Base-by-base conservation (phyloP, 2,888 invertebrate genomes). In the Papilio demoleus region DNA sequence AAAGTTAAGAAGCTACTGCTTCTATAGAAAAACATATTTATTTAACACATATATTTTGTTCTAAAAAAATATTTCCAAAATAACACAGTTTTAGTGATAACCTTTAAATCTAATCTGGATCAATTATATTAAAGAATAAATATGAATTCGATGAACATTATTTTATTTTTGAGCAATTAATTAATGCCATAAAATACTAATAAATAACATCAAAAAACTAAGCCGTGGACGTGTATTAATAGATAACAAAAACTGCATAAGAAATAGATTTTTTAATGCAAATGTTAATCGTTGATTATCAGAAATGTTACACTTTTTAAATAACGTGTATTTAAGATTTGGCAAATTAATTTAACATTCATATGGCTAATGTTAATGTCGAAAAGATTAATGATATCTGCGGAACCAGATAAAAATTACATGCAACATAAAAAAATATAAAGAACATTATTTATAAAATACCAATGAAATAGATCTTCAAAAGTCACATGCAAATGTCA, bases 161-260 rank as follows among this genome's bases (percentile, higher is more conserved):
- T n/a, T n/a, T n/a, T n/a, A n/a, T n/a, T n/a, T n/a, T n/a, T n/a
- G n/a, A n/a, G n/a, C n/a, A n/a, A n/a, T 11, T 42, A 47, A 19
- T 53, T 27, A 27, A n/a, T 27, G n/a, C n/a, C 2, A 8, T 12
- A 53, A n/a, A 24, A 24, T n/a, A 8, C 14, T n/a, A 6, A 53
- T 27, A n/a, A 53, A 53, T 50, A 50, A 27, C 14, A 27, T n/a
- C 6, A 50, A 27, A 47, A 53, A 27, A n/a, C 27, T 17, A n/a
- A 56, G 9, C 31, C 53, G 31, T 31, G 8, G 2, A 27, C 31
- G 4, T 31, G 4, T 31, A 53, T 31, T n/a, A 56, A 56, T n/a
- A 31, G 27, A 50, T 53, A n/a, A 50, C 6, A 53, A 27, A 53
- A 53, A 53, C 24, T 53, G 53, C 53, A 53, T 53, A 31, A 56